Evolutionary conservation across 2,113 vertebrate genomes (phyloP), one percentile per base, ranked within the genome.

Genomic region (Pagrus major): DNA sequence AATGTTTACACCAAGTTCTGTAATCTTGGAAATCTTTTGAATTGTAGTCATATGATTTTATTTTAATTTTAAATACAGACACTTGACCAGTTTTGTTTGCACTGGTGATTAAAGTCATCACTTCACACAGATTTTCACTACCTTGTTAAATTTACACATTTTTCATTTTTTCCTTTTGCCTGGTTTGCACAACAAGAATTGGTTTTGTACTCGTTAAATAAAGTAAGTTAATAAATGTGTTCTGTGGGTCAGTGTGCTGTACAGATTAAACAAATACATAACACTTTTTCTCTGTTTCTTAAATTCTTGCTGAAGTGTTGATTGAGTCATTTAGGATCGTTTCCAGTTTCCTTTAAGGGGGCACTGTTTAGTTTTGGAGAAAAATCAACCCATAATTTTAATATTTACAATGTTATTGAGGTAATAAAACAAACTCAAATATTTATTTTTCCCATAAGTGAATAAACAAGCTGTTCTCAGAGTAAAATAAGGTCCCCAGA

Each of bases 121-220:
- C 27, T 80, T 68, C 4, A 41, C 15, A 6, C 27, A 65, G 42
- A 25, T 69, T 46, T 71, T 65, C 41, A 35, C 51, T 35, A 23
- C 20, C 23, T 25, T 18, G 46, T 67, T 60, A 25, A 15, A 35
- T 67, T 64, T 9, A 23, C 41, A 58, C 60, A 23, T 65, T 60
- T n/a, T 51, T 56, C 0, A 14, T 58, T 33, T 41, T 80, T 44
- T 35, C 11, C 51, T 56, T 78, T 14, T 75, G 18, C 23, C 6
- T 15, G 55, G 76, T 75, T 86, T 85, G 80, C 87, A 86, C 86
- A 80, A 44, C 9, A 29, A 41, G 66, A 9, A 21, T 51, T 23
- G 16, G 14, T 76, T 86, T 82, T 77, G 56, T 91, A 77, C 46
- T 63, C 58, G 35, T n/a, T n/a, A n/a, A n/a, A n/a, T n/a, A n/a